These are phyloP conservation scores for Vesta saturnalis DNA, from an alignment of 2,888 invertebrate genomes.

Conservation along the genomic window DNA sequence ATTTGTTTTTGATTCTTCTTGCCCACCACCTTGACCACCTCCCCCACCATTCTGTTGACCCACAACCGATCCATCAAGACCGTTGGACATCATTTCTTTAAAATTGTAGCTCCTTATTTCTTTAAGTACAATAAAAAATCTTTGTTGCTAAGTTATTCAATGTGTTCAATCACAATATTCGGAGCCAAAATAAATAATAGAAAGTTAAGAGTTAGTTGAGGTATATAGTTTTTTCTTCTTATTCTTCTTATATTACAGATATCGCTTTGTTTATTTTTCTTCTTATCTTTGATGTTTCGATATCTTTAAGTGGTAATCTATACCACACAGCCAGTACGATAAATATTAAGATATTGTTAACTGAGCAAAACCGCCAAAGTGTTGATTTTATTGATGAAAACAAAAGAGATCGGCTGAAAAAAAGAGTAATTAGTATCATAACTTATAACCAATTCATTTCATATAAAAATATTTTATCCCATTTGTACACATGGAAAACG, in stretches of 20 bases:
- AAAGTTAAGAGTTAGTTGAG: conserved; percentile 16
- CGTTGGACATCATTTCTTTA: conserved; percentile 79
- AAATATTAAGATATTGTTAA: conserved; percentile 15
- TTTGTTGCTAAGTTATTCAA: conserved; percentile 19
- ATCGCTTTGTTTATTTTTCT: not conserved
- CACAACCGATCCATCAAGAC: conserved; percentile 78
- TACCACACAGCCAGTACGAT: conserved; percentile 18
- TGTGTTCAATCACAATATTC: conserved; percentile 9
- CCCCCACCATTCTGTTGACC: conserved; percentile 87
- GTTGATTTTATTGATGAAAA: conserved; percentile 8
- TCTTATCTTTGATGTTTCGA: conserved; percentile 8
- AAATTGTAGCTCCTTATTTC: conserved; percentile 10
- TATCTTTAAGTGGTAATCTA: conserved; percentile 20
- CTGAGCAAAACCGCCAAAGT: conserved; percentile 17
- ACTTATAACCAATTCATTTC: too few relatives aligned
- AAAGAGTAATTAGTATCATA: not conserved
- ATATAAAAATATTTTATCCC: too few relatives aligned
- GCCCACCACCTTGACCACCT: conserved; percentile 67
- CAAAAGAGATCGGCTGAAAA: conserved; percentile 16
- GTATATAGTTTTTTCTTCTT: not conserved
- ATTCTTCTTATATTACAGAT: conserved; percentile 5
- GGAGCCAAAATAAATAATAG: conserved; percentile 13
- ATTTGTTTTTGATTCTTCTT: conserved; percentile 97
- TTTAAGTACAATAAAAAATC: conserved; percentile 24
- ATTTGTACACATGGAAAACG: too few relatives aligned